Percentiles rank a stretch among this genome's conserved stretches.
These are phyloP conservation scores for Notechis scutatus DNA, from an alignment of 2,113 vertebrate species.

Conservation along the genomic window DNA sequence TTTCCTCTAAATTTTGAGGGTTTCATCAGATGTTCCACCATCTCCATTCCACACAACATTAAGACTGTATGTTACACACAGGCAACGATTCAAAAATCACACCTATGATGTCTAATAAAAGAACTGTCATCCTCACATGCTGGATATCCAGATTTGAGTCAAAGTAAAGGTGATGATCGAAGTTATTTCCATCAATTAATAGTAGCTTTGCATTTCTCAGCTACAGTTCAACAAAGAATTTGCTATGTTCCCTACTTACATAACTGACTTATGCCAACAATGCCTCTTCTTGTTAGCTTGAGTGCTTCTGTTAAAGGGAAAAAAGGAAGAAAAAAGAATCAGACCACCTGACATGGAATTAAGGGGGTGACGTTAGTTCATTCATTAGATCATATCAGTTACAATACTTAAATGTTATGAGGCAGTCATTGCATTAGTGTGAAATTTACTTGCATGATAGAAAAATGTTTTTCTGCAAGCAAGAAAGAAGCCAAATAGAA, in stretches of 20 bases:
- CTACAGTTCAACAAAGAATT: constrained; percentile 77
- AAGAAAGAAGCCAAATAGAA: no score
- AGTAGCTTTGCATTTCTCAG: constrained; percentile 79
- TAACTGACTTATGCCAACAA: constrained; percentile 84
- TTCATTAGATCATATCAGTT: neutral
- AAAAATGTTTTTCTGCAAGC: no score
- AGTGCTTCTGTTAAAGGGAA: constrained; percentile 21
- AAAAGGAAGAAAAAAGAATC: neutral
- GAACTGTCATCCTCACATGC: constrained; percentile 84
- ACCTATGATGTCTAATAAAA: constrained; percentile 65
- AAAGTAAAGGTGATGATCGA: constrained; percentile 84
- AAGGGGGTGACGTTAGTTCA: neutral
- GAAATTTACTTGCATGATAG: no score
- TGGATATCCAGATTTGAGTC: constrained; percentile 73
- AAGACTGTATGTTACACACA: constrained; percentile 77
- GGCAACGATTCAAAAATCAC: constrained; percentile 77
- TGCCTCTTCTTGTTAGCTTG: constrained; percentile 73
- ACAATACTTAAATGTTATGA: neutral
- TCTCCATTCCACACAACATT: constrained; percentile 79
- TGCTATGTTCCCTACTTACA: constrained; percentile 72
- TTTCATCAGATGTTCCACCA: neutral
- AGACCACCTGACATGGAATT: neutral
- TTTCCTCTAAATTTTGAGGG: no score
- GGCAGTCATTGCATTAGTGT: neutral
- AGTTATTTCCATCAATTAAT: constrained; percentile 86